These are phyloP conservation scores for Sarcophilus harrisii DNA, from an alignment of 2,797 vertebrate genomes.

Conservation along the genomic window DNA sequence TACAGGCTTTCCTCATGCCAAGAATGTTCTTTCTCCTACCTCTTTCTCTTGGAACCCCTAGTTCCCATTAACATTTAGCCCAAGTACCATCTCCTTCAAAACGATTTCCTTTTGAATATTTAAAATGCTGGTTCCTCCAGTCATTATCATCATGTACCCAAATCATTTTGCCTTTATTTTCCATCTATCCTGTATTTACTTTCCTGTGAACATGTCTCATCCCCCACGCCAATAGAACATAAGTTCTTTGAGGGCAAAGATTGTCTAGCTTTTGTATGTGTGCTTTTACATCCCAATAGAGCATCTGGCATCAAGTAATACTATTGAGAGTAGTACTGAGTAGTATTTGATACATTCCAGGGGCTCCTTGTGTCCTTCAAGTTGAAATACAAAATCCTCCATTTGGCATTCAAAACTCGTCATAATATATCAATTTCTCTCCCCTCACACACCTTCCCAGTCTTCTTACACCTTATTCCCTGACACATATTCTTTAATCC, in stretches of 20 bases:
- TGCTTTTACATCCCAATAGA: neutral
- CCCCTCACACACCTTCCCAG: neutral
- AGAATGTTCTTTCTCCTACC: neutral
- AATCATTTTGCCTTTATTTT: neutral
- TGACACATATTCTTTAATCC: neutral
- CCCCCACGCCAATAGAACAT: neutral
- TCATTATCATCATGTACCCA: neutral
- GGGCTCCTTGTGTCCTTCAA: neutral
- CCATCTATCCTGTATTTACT: neutral
- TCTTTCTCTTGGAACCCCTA: neutral
- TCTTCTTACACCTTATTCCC: neutral
- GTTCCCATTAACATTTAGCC: neutral
- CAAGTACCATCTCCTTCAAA: neutral
- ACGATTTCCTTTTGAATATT: neutral
- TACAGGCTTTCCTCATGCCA: neutral
- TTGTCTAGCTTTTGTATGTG: neutral
- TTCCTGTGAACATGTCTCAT: neutral
- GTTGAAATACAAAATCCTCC: neutral
- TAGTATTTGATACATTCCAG: neutral
- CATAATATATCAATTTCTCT: neutral
- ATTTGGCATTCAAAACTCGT: neutral
- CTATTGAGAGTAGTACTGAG: neutral
- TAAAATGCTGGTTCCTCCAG: neutral
- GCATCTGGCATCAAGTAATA: neutral
- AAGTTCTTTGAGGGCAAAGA: neutral